Conservation (phyloP, 2,888 invertebrate species). For the Diploptera punctata region DNA sequence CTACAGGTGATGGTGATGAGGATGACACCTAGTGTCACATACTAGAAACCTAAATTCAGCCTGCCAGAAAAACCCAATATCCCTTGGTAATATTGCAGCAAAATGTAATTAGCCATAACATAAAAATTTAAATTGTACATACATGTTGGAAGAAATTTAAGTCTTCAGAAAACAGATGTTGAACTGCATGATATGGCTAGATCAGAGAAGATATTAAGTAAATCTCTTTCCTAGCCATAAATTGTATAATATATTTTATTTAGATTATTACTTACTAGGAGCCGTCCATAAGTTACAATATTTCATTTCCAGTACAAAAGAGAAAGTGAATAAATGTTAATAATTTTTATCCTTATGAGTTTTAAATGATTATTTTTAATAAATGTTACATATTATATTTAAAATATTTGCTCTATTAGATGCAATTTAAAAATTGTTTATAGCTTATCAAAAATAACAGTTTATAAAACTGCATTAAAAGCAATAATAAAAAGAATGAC, state of each 20-base stretch:
- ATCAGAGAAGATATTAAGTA: background rate
- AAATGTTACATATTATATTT: too few species aligned
- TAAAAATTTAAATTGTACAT: constrained; percentile 17
- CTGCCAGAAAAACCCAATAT: constrained; percentile 11
- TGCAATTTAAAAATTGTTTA: too few species aligned
- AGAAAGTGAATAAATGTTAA: too few species aligned
- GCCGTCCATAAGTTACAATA: constrained; percentile 28
- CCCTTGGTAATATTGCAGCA: constrained; percentile 7
- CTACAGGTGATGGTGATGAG: constrained; percentile 65
- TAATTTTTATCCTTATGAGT: too few species aligned
- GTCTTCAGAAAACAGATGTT: too few species aligned
- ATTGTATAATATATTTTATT: constrained; percentile 4
- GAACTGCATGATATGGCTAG: background rate
- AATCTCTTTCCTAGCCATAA: background rate
- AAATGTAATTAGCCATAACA: constrained; percentile 3
- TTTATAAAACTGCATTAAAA: too few species aligned
- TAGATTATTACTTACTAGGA: constrained; percentile 12
- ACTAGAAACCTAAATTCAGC: background rate
- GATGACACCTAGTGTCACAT: constrained; percentile 50
- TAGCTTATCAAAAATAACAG: too few species aligned
- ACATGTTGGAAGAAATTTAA: background rate
- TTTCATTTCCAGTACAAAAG: too few species aligned
- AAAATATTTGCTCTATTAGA: too few species aligned
- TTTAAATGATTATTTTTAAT: too few species aligned
- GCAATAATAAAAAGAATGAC: too few species aligned